A percentile compares a stretch with the other conserved stretches of the same genome.
These are phyloP conservation scores for Caenorhabditis sp. DNA, from an alignment of 2,888 invertebrate genomes.

Conservation along the genomic window DNA sequence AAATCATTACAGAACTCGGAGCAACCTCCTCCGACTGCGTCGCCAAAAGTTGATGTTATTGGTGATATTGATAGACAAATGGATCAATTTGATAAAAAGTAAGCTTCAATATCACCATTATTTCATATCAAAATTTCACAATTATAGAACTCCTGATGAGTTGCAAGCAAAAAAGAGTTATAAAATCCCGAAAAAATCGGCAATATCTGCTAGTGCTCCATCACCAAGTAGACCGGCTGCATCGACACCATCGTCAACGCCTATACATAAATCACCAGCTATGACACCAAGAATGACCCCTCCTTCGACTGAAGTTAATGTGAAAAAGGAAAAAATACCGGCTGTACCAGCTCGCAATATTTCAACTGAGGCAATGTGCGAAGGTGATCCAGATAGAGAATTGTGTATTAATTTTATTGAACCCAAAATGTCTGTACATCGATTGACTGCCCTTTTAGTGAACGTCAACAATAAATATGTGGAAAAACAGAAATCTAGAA, in stretches of 20 bases:
- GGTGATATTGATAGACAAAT: neutral
- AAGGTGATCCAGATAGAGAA: slow-evolving; percentile 1
- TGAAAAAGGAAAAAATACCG: neutral
- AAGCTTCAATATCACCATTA: too few species aligned
- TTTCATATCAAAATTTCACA: too few species aligned
- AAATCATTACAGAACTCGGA: neutral
- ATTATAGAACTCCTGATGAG: neutral
- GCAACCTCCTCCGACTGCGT: neutral
- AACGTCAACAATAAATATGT: neutral
- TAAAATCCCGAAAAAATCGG: neutral
- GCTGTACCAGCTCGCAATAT: neutral
- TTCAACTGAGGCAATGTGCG: neutral
- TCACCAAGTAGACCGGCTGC: neutral
- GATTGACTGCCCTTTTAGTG: neutral
- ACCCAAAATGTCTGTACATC: neutral
- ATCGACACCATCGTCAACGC: neutral
- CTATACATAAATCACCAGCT: neutral
- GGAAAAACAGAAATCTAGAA: neutral
- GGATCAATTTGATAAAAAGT: neutral
- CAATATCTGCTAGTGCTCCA: neutral
- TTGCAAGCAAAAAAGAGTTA: neutral
- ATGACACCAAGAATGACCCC: neutral
- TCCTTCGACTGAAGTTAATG: neutral
- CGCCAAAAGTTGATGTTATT: neutral
- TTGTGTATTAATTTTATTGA: neutral